Percentiles rank a stretch among this genome's conserved stretches.
Evolutionary conservation across 2,888 invertebrate species (phyloP).

Genomic region (Trypoxylon attenuatum): DNA sequence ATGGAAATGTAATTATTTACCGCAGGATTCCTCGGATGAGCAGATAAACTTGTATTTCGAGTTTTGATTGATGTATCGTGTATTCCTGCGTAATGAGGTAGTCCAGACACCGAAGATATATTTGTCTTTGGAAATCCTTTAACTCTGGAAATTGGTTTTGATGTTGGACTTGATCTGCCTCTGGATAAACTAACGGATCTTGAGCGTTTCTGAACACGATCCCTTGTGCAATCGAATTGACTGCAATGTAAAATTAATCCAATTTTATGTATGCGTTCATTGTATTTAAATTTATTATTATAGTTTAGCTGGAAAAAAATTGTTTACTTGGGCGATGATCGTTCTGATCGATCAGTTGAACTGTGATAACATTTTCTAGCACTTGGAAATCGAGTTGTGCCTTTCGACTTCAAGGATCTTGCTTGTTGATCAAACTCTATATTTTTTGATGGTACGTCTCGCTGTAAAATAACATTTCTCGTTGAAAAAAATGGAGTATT

Average conservation of each 20-base stretch:
- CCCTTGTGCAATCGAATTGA: background rate
- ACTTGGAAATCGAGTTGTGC: conserved; percentile 32
- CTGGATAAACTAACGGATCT: background rate
- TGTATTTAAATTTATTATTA: background rate
- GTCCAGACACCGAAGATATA: too few relatives aligned
- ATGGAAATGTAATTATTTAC: background rate
- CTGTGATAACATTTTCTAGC: conserved; percentile 47
- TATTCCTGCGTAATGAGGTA: too few relatives aligned
- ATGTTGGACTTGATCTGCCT: background rate
- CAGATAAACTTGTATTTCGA: background rate
- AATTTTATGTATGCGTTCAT: background rate
- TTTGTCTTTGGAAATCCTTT: too few relatives aligned
- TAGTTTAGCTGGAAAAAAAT: background rate
- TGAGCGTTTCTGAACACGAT: background rate
- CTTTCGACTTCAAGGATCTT: conserved; percentile 20
- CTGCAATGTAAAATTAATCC: too few relatives aligned
- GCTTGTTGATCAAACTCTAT: conserved; percentile 46
- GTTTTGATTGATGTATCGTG: too few relatives aligned
- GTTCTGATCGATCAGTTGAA: conserved; percentile 54
- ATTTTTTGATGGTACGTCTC: conserved; percentile 46
- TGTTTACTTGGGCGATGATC: conserved; percentile 53
- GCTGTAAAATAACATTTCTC: conserved; percentile 29
- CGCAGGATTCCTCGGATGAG: background rate
- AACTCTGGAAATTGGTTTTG: background rate
- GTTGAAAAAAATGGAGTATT: too few relatives aligned